Conservation (phyloP, 2,888 invertebrate genomes). For the Dioctria rufipes region DNA sequence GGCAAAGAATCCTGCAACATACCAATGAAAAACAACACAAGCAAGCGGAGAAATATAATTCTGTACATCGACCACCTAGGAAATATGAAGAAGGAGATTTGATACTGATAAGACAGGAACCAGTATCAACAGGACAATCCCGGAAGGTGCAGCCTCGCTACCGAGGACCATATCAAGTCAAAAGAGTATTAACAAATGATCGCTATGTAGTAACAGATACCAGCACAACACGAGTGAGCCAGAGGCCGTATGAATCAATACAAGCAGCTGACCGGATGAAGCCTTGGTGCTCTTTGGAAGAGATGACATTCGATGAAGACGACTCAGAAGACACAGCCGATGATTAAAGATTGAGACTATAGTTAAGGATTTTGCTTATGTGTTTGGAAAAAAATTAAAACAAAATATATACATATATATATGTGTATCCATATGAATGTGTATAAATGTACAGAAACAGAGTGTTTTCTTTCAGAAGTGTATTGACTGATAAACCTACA, state of each 20-base stretch:
- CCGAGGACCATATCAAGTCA: slow-evolving; percentile 6
- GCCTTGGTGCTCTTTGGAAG: neutral
- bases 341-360: no score
- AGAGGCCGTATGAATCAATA: neutral
- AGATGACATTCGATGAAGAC: no score
- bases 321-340: no score
- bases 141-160: slow-evolving; percentile 15
- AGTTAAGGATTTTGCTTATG: no score
- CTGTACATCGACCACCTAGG: neutral
- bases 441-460: no score
- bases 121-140: slow-evolving; percentile 21
- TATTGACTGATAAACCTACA: no score
- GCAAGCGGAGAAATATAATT: neutral
- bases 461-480: no score
- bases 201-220: neutral
- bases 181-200: neutral
- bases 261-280: neutral
- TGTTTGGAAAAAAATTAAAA: no score
- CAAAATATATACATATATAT: no score
- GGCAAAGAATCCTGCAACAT: neutral
- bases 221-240: neutral
- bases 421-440: no score
- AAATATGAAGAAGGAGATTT: slow-evolving; percentile 15
- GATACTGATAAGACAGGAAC: slow-evolving; percentile 5
- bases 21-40: neutral